phyloP scores from a whole-genome alignment of 2,888 invertebrate species.

The Pseudococcus viburni region DNA sequence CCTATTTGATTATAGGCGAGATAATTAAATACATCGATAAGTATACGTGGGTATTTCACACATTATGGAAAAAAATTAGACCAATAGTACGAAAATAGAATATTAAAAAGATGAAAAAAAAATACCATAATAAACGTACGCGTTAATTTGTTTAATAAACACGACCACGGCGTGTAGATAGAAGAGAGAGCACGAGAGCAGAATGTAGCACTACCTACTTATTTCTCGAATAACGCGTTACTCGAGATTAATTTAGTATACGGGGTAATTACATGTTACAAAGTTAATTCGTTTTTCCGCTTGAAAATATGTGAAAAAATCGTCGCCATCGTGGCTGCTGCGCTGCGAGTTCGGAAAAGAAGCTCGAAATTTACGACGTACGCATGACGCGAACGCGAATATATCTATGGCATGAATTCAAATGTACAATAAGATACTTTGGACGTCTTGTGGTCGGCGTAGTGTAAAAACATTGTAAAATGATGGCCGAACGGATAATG shows the following conservation, averaged over 20 bases:
- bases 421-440: neutral
- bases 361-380: neutral
- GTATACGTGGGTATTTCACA: neutral
- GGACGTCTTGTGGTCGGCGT: neutral
- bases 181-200: neutral
- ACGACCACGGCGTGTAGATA: neutral
- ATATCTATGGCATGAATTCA: neutral
- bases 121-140: neutral
- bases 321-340: neutral
- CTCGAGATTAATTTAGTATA: constrained; percentile 21
- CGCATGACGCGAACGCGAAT: neutral
- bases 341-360: neutral
- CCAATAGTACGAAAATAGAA: constrained; percentile 27
- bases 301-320: neutral
- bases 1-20: neutral
- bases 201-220: constrained; percentile 25
- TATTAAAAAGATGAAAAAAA: neutral
- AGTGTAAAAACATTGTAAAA: neutral
- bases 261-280: constrained; percentile 33
- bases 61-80: constrained; percentile 2
- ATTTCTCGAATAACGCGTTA: neutral
- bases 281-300: constrained; percentile 47
- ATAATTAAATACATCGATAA: neutral
- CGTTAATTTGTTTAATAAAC: constrained; percentile 25
- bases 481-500: neutral